A percentile compares a stretch with the other conserved stretches of the same genome.
These are phyloP conservation scores for Caenorhabditis briggsae DNA, from an alignment of 1,140 invertebrate species.

Conservation along the genomic window DNA sequence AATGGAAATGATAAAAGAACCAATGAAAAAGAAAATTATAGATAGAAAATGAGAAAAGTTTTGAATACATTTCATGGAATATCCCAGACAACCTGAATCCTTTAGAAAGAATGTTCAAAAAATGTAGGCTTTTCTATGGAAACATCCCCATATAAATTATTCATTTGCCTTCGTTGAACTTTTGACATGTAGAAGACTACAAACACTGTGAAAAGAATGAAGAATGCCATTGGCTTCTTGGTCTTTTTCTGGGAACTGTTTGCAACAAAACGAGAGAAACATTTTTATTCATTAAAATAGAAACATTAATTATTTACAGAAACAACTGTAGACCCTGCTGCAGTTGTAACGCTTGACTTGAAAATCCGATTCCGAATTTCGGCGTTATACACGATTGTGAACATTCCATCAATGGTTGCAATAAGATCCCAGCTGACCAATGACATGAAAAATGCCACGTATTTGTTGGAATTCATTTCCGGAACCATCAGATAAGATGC, in stretches of 20 bases:
- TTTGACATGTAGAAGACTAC: too few relatives aligned
- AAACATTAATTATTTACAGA: not conserved
- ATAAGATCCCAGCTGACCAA: not conserved
- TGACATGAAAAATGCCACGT: conserved; percentile 38
- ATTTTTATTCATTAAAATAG: too few relatives aligned
- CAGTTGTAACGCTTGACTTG: not conserved
- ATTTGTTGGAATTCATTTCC: not conserved
- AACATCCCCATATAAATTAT: too few relatives aligned
- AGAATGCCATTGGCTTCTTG: too few relatives aligned
- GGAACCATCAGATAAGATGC: not conserved
- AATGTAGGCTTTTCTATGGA: too few relatives aligned
- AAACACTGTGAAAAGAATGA: too few relatives aligned
- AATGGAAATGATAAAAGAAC: not conserved
- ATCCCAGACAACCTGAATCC: too few relatives aligned
- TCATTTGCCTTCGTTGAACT: too few relatives aligned
- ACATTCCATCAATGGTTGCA: conserved; percentile 20
- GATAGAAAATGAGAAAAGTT: too few relatives aligned
- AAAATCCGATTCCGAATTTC: not conserved
- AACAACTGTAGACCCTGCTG: not conserved
- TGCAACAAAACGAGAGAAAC: too few relatives aligned
- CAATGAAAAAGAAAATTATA: not conserved
- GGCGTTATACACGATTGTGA: conserved; percentile 3
- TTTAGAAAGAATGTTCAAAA: too few relatives aligned
- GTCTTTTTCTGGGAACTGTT: too few relatives aligned
- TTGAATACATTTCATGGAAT: not conserved